These are phyloP conservation scores for Phocoena sinus DNA, from an alignment of 2,113 vertebrate genomes.

Conservation along the genomic window DNA sequence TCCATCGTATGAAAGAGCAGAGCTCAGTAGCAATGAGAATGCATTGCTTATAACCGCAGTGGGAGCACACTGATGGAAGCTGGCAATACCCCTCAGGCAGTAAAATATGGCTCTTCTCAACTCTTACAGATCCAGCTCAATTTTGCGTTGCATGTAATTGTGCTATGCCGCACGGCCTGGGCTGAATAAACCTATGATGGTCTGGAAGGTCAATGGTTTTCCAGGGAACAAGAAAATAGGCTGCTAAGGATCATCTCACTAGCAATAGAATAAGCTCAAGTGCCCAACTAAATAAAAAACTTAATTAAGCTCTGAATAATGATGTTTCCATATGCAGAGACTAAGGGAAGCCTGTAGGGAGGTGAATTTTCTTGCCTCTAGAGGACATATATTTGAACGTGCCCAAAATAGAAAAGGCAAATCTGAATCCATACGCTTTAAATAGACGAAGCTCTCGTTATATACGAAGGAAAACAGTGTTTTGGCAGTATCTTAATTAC, in stretches of 20 bases:
- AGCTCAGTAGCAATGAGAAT: neutral
- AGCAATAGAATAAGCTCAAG: neutral
- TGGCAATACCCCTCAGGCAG: neutral
- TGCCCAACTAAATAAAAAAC: conserved; percentile 6
- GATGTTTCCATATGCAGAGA: neutral
- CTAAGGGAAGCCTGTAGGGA: neutral
- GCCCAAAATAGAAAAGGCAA: conserved; percentile 56
- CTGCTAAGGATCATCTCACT: neutral
- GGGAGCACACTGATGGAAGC: neutral
- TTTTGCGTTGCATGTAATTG: neutral
- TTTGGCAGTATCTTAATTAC: neutral
- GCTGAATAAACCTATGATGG: neutral
- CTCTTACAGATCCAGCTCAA: neutral
- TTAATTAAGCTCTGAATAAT: conserved; percentile 35
- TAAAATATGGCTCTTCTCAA: neutral
- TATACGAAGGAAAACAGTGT: neutral
- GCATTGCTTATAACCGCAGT: neutral
- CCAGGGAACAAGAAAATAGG: neutral
- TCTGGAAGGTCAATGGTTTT: conserved; percentile 35
- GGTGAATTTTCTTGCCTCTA: conserved; percentile 12
- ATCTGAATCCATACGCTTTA: conserved; percentile 26
- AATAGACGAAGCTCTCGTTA: neutral
- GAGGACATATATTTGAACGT: conserved; percentile 16
- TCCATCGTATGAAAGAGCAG: neutral
- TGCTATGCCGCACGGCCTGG: neutral